Base-by-base conservation (phyloP, 2,113 vertebrate genomes). In the Ochotona curzoniae region DNA sequence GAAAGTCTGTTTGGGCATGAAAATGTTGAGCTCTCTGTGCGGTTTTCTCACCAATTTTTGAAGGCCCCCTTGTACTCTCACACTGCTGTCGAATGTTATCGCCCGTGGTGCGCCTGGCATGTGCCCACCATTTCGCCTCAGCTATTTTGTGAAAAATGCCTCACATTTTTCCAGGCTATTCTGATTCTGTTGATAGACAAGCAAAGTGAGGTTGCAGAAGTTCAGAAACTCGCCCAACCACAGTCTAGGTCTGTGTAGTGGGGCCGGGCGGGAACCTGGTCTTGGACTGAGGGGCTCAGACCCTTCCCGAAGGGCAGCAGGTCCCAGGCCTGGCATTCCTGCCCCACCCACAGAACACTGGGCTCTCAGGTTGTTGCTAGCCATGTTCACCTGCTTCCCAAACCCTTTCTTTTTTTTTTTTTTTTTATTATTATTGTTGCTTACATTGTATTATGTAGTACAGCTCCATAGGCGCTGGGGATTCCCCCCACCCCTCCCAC, bases 81-180 rank as follows among this genome's bases (percentile, higher is more conserved):
- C 14, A 17, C 15, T 57, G 54, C 17, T 57, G 54, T 57, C 18
- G 54, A 15, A 57, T 57, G 54, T 57, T 57, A 57, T 57, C 54
- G 15, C 54, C 54, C 54, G 15, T 17, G 54, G 12, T 57, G 54
- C 38, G 3, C 38, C 38, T 44, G 38, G 38, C 38, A 44, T 44
- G 26, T 49, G 32, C n/a, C 14, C 18, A 71, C 26, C 8, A 4
- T 63, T 76, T 84, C n/a, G 25, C 47, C 83, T 44, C 20, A 23
- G 71, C 67, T 61, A 61, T 67, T 82, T 74, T 54, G n/a, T 85
- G 70, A n/a, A n/a, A n/a, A n/a, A n/a, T n/a, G n/a, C n/a, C n/a
- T n/a, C n/a, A 87, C 71, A 63, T 54, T 75, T 88, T 49, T 30
- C 67, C 26, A 26, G 15, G 30, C 66, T 15, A 28, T 75, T 84